phyloP scores from a whole-genome alignment of 2,797 vertebrate genomes.

The Scolopax rusticola region DNA sequence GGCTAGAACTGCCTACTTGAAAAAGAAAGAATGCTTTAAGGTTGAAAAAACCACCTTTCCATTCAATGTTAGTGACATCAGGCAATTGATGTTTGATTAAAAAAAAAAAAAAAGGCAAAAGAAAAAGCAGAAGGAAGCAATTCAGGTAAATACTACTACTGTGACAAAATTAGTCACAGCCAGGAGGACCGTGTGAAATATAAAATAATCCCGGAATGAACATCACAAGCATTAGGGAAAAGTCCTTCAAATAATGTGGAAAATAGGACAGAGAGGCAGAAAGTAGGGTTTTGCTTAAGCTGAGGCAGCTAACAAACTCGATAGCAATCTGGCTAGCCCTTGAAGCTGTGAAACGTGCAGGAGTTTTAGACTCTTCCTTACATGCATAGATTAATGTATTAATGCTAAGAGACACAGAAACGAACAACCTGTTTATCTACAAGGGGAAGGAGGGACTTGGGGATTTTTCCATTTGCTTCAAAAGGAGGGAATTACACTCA shows the following conservation, averaged over 20 bases:
- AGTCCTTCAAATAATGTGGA: background rate
- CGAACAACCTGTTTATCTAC: background rate
- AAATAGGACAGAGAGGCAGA: background rate
- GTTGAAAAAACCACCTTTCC: background rate
- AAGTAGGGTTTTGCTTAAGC: background rate
- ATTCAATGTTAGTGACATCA: background rate
- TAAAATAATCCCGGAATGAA: background rate
- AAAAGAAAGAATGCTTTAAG: background rate
- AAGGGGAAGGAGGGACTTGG: background rate
- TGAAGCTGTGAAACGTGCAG: background rate
- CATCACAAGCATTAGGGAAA: background rate
- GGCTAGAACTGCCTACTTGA: background rate
- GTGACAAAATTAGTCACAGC: constrained; percentile 15
- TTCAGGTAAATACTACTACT: background rate
- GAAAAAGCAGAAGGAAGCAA: background rate
- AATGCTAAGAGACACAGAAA: background rate
- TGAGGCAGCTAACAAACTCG: background rate
- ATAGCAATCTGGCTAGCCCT: background rate
- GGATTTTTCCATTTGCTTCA: background rate
- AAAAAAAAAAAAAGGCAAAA: constrained; percentile 1
- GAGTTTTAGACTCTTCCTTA: background rate
- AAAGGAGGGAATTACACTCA: background rate
- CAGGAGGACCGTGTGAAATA: background rate
- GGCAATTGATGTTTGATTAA: background rate
- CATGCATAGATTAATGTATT: background rate